Conservation (phyloP, 1,140 invertebrate species). For the Rhagoletis pomonella region DNA sequence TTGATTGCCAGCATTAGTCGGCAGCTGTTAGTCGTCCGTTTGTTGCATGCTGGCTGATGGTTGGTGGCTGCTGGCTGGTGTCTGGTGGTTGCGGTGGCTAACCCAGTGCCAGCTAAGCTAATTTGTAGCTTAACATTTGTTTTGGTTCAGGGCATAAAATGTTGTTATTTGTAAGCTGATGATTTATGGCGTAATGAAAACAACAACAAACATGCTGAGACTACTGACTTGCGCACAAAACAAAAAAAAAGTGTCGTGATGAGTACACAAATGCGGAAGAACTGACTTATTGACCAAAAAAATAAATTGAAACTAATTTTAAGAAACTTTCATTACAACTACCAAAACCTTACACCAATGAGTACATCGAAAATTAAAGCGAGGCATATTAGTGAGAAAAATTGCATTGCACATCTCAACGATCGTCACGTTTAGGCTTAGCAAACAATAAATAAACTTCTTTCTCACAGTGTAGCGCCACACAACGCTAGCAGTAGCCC, state of each 20-base stretch:
- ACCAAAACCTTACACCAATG: neutral
- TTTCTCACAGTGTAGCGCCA: slow-evolving; percentile 37
- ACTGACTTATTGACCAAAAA: neutral
- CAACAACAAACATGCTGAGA: neutral
- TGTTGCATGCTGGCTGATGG: neutral
- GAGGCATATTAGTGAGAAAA: slow-evolving; percentile 29
- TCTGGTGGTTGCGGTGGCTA: slow-evolving; percentile 8
- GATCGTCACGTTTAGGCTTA: neutral
- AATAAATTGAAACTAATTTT: neutral
- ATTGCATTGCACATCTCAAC: slow-evolving; percentile 4
- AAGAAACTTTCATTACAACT: neutral
- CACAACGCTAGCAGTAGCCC: neutral
- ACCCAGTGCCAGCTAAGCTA: slow-evolving; percentile 19
- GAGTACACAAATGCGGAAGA: slow-evolving; percentile 26
- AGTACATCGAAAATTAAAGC: neutral
- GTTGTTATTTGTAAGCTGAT: slow-evolving; percentile 43
- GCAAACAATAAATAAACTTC: neutral
- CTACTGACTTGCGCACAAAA: neutral
- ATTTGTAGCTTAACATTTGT: slow-evolving; percentile 48
- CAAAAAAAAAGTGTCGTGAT: neutral
- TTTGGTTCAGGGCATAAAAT: slow-evolving; percentile 43
- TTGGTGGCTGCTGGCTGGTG: neutral
- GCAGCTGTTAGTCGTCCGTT: neutral
- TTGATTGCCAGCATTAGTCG: slow-evolving; percentile 33
- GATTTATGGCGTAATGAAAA: slow-evolving; percentile 40